These are phyloP conservation scores for Phlogophora meticulosa DNA, from an alignment of 2,888 invertebrate genomes.

Conservation along the genomic window DNA sequence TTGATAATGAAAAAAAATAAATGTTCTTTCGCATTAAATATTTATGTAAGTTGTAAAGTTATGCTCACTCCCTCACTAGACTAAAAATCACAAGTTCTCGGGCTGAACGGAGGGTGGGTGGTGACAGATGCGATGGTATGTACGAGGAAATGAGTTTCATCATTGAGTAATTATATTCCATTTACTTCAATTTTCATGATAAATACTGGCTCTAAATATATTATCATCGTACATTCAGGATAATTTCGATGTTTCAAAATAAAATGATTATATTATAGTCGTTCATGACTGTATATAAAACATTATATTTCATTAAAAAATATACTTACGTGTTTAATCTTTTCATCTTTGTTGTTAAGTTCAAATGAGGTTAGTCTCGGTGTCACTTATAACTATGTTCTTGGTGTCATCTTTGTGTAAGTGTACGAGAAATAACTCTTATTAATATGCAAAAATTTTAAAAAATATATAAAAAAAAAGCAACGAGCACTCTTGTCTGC, in stretches of 20 bases:
- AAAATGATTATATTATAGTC: slow-evolving; percentile 68
- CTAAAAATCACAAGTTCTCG: slow-evolving; percentile 71
- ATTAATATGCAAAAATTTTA: slow-evolving; percentile 67
- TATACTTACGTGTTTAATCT: slow-evolving; percentile 63
- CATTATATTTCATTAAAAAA: slow-evolving; percentile 73
- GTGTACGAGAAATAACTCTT: slow-evolving; percentile 73
- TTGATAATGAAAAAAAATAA: slow-evolving; percentile 79
- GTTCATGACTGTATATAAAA: slow-evolving; percentile 82
- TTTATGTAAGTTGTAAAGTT: slow-evolving; percentile 80
- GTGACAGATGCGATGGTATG: slow-evolving; percentile 49
- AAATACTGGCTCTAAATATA: slow-evolving; percentile 70
- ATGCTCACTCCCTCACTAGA: slow-evolving; percentile 84
- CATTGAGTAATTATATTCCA: slow-evolving; percentile 64
- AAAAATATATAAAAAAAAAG: slow-evolving; percentile 71
- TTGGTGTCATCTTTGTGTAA: slow-evolving; percentile 86
- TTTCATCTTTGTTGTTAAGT: slow-evolving; percentile 72
- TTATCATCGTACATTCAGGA: slow-evolving; percentile 60
- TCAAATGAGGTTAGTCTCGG: slow-evolving; percentile 80
- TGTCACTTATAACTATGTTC: slow-evolving; percentile 83
- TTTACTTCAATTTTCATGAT: slow-evolving; percentile 65
- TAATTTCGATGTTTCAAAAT: slow-evolving; percentile 70
- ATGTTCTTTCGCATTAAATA: slow-evolving; percentile 83
- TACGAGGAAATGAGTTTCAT: slow-evolving; percentile 55
- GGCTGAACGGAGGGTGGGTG: slow-evolving; percentile 62
- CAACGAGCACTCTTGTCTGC: slow-evolving; percentile 86